These are phyloP conservation scores for Tinea trinotella DNA, from an alignment of 2,888 invertebrate species.

Conservation along the genomic window DNA sequence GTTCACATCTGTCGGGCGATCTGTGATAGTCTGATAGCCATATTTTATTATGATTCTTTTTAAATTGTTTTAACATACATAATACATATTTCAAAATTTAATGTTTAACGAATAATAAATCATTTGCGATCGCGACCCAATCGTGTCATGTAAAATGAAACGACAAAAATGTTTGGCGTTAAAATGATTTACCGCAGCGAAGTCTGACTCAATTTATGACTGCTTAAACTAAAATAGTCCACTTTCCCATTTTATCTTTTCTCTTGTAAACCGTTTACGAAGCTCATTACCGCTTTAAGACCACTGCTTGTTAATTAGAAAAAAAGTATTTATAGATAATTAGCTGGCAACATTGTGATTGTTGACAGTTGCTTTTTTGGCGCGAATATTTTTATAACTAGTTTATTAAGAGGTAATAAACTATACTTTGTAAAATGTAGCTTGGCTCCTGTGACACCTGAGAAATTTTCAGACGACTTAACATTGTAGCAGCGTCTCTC, in stretches of 20 bases:
- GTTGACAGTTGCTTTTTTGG: neutral
- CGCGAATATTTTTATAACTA: too few relatives aligned
- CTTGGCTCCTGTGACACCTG: too few relatives aligned
- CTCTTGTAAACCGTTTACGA: slow-evolving; percentile 37
- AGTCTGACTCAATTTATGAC: slow-evolving; percentile 14
- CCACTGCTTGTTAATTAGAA: neutral
- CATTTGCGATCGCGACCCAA: neutral
- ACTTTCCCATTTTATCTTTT: slow-evolving; percentile 27
- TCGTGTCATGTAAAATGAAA: slow-evolving; percentile 30
- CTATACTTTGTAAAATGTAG: too few relatives aligned
- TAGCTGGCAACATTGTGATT: slow-evolving; percentile 3
- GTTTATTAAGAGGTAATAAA: too few relatives aligned
- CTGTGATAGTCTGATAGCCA: too few relatives aligned
- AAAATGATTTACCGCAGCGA: slow-evolving; percentile 48
- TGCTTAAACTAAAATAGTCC: slow-evolving; percentile 10
- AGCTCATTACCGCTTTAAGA: slow-evolving; percentile 31
- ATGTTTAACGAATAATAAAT: too few relatives aligned
- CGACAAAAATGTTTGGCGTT: slow-evolving; percentile 47
- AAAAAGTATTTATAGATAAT: slow-evolving; percentile 6
- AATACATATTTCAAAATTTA: too few relatives aligned
- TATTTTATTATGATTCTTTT: too few relatives aligned
- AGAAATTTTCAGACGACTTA: too few relatives aligned
- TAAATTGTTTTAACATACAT: too few relatives aligned
- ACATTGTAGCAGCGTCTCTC: too few relatives aligned
- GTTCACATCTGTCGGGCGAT: too few relatives aligned